Base-by-base conservation (phyloP, 2,888 invertebrate species). In the Phymatocera aterrima region DNA sequence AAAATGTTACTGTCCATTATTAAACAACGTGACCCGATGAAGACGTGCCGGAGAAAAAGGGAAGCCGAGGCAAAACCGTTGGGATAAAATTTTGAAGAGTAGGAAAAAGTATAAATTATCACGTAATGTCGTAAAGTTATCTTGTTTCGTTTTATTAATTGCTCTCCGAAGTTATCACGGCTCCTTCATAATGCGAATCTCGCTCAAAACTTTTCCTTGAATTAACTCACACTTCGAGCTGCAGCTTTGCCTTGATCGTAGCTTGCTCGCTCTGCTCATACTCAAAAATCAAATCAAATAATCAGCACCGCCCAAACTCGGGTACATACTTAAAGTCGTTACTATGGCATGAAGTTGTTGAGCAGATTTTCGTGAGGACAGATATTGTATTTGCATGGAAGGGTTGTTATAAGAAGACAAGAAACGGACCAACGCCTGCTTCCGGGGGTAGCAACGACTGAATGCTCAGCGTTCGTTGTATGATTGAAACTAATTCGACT, bases 1-100 rank as follows among this genome's bases (percentile, higher is more conserved):
- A 37, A 64, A 64, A 64, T 64, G 37, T 21, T n/a, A 64, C 64
- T 37, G 12, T 64, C 37, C 34, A 64, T 64, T 64, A 64, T 64
- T 64, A 37, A 37, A 64, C 18, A 31, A 21, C 18, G 37, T 21
- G 8, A 37, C 15, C 1, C 2, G 37, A 37, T 3, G 64, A 5
- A 8, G 37, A 64, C 3, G 37, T 18, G 37, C 37, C 18, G n/a
- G 64, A 64, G n/a, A 8, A 34, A 37, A 18, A 64, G 34, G 21
- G 15, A 64, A 64, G 8, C 18, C 64, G 10, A 3, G 15, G 37
- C 18, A 12, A 64, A 64, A 37, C 64, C 37, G 18, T 34, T 28
- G 3, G 57, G 57, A 28, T 28, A 5, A 28, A 57, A 64, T 18
- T 64, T 12, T 2, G 18, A n/a, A n/a, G n/a, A 37, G 8, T 37